Evolutionary conservation across 2,113 vertebrate species (phyloP), one percentile per base, ranked within the genome.

Genomic region (Alosa alosa): DNA sequence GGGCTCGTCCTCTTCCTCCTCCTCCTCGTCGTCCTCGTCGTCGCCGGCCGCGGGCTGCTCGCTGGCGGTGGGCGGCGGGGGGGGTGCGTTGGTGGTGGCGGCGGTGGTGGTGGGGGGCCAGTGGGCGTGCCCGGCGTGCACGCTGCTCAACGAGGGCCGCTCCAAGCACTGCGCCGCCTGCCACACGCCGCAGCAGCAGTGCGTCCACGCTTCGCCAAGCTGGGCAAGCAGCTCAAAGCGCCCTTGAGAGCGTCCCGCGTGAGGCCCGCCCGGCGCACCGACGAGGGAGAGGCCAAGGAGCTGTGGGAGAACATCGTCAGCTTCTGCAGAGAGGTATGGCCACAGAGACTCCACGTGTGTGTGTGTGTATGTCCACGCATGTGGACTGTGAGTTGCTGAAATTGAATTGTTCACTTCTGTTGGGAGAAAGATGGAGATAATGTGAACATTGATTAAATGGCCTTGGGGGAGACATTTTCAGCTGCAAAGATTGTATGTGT

Each of bases 211-310:
- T 96, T 88, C 95, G 93, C 88, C 88, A 96, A 95, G 87, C 96
- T 95, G 13, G 87, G 94, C 9, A 95, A 95, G 82, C 95, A 97
- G 0, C 94, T 99, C 83, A 95, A 95, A 96, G 87, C 95, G 98
- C 57, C 91, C n/a, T n/a, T n/a, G 97, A 99, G 94, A 99, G 98
- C 90, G 96, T 99, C 94, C 96, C n/a, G n/a, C n/a, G n/a, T n/a
- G 98, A 99, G 88, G 97, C 97, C 83, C 95, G 97, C 11, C 11
- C 93, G 98, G 13, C 96, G 97, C 86, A 98, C 97, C 0, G 98
- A 99, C 0, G 98, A 99, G 89, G 98, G 98, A 0, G 98, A 99
- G 89, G 98, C 98, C 94, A 99, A 98, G 89, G 98, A 97, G 20
- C 96, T 99, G 9, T 97, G 95, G 98, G 98, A 99, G 87, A 98